Conservation (phyloP, 2,113 vertebrate species). For the Nettapus auritus region DNA sequence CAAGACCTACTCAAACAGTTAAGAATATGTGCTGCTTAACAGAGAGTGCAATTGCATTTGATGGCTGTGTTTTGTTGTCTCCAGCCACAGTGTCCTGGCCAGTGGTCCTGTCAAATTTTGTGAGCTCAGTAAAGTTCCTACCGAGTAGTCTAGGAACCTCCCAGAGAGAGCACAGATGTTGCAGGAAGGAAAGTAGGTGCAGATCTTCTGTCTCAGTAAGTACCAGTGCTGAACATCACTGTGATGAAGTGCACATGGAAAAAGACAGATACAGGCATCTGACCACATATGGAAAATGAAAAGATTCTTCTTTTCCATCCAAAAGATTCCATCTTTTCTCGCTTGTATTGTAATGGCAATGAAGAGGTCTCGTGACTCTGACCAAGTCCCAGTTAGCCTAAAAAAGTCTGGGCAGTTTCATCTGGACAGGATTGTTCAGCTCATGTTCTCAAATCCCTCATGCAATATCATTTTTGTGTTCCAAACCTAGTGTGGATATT, state of each 20-base stretch:
- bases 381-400: not conserved
- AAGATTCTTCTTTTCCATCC: not conserved
- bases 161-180: not conserved
- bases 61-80: constrained; percentile 59
- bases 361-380: not conserved
- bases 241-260: not conserved
- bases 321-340: not conserved
- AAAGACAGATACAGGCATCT: not conserved
- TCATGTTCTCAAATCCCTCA: not conserved
- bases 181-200: not conserved
- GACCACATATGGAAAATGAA: not conserved
- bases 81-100: constrained; percentile 45
- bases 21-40: constrained; percentile 55
- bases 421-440: not conserved
- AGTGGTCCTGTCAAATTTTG: not conserved
- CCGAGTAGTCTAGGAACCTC: not conserved
- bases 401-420: not conserved
- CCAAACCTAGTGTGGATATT: not conserved
- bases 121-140: not conserved
- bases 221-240: not conserved
- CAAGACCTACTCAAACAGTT: constrained; percentile 64
- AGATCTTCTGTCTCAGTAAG: not conserved
- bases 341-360: not conserved
- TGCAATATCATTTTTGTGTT: not conserved
- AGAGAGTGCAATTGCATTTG: constrained; percentile 33